These are phyloP conservation scores for Sarcophaga subvicina DNA, from an alignment of 2,888 invertebrate genomes.

Conservation along the genomic window DNA sequence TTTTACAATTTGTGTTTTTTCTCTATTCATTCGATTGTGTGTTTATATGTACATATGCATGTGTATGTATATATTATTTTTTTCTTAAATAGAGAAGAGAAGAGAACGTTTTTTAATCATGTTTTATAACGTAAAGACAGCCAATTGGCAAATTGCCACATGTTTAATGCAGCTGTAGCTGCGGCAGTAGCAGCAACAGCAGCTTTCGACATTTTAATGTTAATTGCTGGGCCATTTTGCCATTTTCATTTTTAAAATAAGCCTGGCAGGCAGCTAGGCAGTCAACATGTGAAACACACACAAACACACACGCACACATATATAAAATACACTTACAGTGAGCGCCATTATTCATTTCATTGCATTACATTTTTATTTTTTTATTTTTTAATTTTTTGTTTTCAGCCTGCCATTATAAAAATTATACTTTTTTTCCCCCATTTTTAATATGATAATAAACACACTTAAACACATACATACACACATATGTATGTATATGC, in stretches of 20 bases:
- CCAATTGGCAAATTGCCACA: constrained; percentile 69
- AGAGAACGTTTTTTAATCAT: constrained; percentile 52
- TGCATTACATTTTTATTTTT: too few relatives aligned
- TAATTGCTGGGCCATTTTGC: constrained; percentile 68
- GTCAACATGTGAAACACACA: constrained; percentile 65
- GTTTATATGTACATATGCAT: background rate
- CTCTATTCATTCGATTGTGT: background rate
- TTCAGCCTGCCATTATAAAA: too few relatives aligned
- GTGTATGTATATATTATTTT: constrained; percentile 4
- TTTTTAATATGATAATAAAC: constrained; percentile 14
- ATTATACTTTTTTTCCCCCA: background rate
- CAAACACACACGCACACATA: too few relatives aligned
- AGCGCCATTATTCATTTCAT: too few relatives aligned
- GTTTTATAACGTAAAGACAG: constrained; percentile 52
- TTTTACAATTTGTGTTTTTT: background rate
- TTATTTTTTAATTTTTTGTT: too few relatives aligned
- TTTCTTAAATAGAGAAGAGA: background rate
- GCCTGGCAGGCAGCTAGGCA: constrained; percentile 13
- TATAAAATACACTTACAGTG: too few relatives aligned
- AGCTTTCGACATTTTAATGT: constrained; percentile 57
- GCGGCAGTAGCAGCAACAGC: constrained; percentile 27
- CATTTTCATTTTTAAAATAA: background rate
- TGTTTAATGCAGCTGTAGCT: constrained; percentile 64
- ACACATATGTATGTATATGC: too few relatives aligned
- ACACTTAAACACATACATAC: background rate